Evolutionary conservation across 1,140 invertebrate genomes (phyloP).

Genomic region (Anadara kagoshimensis): DNA sequence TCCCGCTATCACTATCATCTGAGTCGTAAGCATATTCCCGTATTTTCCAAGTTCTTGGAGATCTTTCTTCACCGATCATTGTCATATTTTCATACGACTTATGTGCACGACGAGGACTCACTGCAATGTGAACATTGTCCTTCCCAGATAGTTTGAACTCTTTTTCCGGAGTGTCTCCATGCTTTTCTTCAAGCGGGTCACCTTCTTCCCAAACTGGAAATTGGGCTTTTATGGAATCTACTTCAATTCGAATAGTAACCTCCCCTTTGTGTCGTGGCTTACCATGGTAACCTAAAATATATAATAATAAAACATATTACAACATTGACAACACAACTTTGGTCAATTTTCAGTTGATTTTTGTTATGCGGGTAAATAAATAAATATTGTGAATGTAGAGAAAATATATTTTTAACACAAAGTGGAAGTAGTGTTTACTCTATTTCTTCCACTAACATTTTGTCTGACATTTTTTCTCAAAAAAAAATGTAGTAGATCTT

Average conservation of each 20-base stretch:
- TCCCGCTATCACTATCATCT: constrained; percentile 43
- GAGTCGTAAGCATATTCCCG: constrained; percentile 44
- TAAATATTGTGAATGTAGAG: too few species aligned
- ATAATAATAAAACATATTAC: too few species aligned
- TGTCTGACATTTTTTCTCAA: too few species aligned
- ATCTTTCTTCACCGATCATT: constrained; percentile 36
- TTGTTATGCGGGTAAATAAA: too few species aligned
- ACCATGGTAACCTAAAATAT: constrained; percentile 1
- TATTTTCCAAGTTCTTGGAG: constrained; percentile 33
- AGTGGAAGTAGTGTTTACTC: too few species aligned
- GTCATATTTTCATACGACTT: constrained; percentile 60
- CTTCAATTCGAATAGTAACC: constrained; percentile 51
- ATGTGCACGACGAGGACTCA: constrained; percentile 32
- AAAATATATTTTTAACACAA: too few species aligned
- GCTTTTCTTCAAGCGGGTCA: constrained; percentile 35
- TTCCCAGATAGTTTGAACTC: constrained; percentile 23
- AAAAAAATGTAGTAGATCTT: too few species aligned
- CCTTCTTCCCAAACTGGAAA: constrained; percentile 48
- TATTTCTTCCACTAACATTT: too few species aligned
- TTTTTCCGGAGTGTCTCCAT: constrained; percentile 45
- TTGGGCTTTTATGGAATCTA: constrained; percentile 51
- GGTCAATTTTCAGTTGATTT: too few species aligned
- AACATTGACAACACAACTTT: too few species aligned
- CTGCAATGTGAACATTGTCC: constrained; percentile 8
- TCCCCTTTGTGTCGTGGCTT: constrained; percentile 47